Base-by-base conservation (phyloP, 1,140 invertebrate genomes). In the Nebria ingens region DNA sequence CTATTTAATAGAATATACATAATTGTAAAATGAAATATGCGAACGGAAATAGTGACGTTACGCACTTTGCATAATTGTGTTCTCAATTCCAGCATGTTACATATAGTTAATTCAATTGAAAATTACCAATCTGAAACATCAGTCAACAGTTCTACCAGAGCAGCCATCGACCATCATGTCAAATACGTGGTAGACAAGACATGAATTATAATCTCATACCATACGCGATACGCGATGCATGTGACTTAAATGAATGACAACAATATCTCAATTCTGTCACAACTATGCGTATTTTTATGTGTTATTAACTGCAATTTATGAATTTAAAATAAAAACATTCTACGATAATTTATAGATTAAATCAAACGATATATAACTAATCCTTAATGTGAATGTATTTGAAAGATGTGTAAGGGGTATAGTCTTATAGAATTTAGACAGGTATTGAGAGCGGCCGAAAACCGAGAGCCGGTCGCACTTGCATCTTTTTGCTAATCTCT, bases 401-500 rank as follows among this genome's bases (percentile, higher is more conserved):
- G 25, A 34, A 6, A 9, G 25, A 34, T 34, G 25, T 34, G 25
- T 34, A n/a, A 34, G 25, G 6, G 25, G n/a, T 6, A 34, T 34
- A 34, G 25, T 34, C n/a, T 6, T 34, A 34, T 34, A n/a, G 6
- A 34, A 6, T n/a, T 34, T n/a, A n/a, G n/a, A 34, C 25, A 9
- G 25, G 6, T 6, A 34, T n/a, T 34, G 25, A n/a, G 25, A 9
- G 6, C 25, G 40, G 15, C 40, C 40, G 9, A 17, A 6, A 12
- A 45, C 40, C n/a, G n/a, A n/a, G n/a, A n/a, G n/a, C n/a, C n/a
- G n/a, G n/a, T n/a, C n/a, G n/a, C n/a, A n/a, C n/a, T n/a, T n/a
- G n/a, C n/a, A n/a, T n/a, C 40, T 45, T 45, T 45, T 45, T 45
- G 40, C 40, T 45, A 45, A 45, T 45, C 40, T 45, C 40, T 17